Percentiles rank a stretch among this genome's conserved stretches.
Conservation (phyloP, 2,888 invertebrate genomes). For the Pinctada fucata region DNA sequence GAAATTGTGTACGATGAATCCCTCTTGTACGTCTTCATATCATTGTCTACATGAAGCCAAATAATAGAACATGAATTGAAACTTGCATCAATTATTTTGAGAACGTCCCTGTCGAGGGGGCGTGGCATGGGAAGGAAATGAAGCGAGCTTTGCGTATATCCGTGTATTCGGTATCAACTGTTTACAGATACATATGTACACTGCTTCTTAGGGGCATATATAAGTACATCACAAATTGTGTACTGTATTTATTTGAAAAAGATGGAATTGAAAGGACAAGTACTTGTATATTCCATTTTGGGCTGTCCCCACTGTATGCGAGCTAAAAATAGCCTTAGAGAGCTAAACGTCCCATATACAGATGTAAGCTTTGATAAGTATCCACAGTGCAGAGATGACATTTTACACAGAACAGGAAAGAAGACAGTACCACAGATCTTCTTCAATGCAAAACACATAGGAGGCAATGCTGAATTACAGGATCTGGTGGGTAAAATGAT, state of each 20-base stretch:
- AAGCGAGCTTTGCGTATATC: too few relatives aligned
- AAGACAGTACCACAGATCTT: conserved; percentile 77
- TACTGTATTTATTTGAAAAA: background rate
- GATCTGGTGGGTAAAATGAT: conserved; percentile 61
- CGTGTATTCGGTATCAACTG: too few relatives aligned
- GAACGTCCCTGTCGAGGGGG: too few relatives aligned
- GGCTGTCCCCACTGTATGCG: conserved; percentile 76
- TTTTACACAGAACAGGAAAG: conserved; percentile 67
- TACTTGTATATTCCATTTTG: conserved; percentile 74
- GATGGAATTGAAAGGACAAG: conserved; percentile 69
- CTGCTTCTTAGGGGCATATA: too few relatives aligned
- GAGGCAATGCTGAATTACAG: conserved; percentile 75
- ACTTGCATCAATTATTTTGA: too few relatives aligned
- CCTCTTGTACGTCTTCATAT: too few relatives aligned
- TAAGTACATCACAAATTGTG: too few relatives aligned
- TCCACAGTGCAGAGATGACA: conserved; percentile 70
- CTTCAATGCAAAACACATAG: conserved; percentile 75
- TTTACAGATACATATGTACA: too few relatives aligned
- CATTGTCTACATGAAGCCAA: too few relatives aligned
- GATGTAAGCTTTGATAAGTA: conserved; percentile 75
- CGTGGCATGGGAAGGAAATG: too few relatives aligned
- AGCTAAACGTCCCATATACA: conserved; percentile 71
- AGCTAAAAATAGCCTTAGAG: conserved; percentile 70
- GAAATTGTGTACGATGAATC: too few relatives aligned
- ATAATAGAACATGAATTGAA: too few relatives aligned